Base-by-base conservation (phyloP, 2,113 vertebrate species). In the Passer domesticus region DNA sequence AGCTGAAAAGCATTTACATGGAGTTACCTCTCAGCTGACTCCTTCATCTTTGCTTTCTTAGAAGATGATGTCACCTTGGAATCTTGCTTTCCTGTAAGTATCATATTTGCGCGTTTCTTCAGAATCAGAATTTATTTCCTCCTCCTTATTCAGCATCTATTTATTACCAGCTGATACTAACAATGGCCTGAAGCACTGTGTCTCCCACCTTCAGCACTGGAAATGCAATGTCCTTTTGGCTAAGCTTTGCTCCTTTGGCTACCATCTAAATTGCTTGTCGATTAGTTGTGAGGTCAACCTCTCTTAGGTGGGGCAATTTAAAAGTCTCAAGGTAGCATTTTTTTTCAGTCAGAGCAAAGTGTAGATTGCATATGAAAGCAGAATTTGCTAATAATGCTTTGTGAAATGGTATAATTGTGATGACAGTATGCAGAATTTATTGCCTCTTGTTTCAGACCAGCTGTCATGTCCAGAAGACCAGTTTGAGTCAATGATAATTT, bases 161-260 rank as follows among this genome's bases (percentile, higher is more conserved):
- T 88, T 59, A 47, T 74, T 60, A 18, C 33, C 3, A 6, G 14
- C 55, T 76, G 25, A 69, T 24, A 53, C n/a, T 69, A 69, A 69
- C 46, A 69, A 77, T 69, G 41, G 0, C 2, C 53, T 53, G 60
- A 69, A 87, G 41, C 30, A 35, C 19, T 60, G 8, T 69, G 5
- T 60, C 16, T 88, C 25, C 43, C 44, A 67, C 31, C 28, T 82
- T 28, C 75, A 79, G 37, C 0, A 0, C 0, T 68, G 27, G 21
- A 73, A 83, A 73, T 47, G 12, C 13, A 70, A 16, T 16, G 27
- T 86, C 37, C 21, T 37, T 67, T 89, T 92, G 52, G 15, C 25
- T 59, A 50, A 91, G 52, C 12, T 44, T 56, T 83, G 6, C 14
- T 64, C 24, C 12, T 23, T 47, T 73, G 39, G 37, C 59, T 81